phyloP scores from a whole-genome alignment of 2,797 vertebrate species.

The Tauraco hartlaubi region DNA sequence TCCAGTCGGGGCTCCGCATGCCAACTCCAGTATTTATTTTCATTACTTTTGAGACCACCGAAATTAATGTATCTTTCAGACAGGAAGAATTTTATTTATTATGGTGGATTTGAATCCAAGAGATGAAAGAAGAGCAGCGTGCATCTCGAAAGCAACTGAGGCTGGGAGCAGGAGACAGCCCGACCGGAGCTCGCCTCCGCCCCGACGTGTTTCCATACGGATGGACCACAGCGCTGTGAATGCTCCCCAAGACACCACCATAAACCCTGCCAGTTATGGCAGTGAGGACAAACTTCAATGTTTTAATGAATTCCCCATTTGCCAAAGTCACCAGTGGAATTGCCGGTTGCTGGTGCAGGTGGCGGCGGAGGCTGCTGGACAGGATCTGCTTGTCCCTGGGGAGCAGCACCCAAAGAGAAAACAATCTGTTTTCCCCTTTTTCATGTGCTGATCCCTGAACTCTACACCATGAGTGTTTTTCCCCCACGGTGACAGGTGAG shows the following conservation, averaged over 20 bases:
- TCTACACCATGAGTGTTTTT: not conserved
- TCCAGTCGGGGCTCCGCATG: slow-evolving; percentile 59
- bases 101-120: slow-evolving; percentile 74
- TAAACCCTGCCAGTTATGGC: not conserved
- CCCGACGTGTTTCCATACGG: not conserved
- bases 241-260: not conserved
- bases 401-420: not conserved
- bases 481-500: not conserved
- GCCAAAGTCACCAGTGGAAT: rapidly evolving
- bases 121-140: slow-evolving; percentile 73
- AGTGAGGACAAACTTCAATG: not conserved
- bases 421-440: not conserved
- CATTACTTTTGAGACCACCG: slow-evolving; percentile 79
- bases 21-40: slow-evolving; percentile 80
- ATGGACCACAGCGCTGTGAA: not conserved
- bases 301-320: not conserved
- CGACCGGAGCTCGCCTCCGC: slow-evolving; percentile 16
- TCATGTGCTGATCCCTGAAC: not conserved
- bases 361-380: not conserved
- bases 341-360: not conserved
- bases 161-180: not conserved
- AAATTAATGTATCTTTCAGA: slow-evolving; percentile 81
- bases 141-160: not conserved
- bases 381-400: not conserved
- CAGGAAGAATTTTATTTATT: slow-evolving; percentile 81